Conservation (phyloP, 2,797 vertebrate species). For the Fundulus diaphanus region DNA sequence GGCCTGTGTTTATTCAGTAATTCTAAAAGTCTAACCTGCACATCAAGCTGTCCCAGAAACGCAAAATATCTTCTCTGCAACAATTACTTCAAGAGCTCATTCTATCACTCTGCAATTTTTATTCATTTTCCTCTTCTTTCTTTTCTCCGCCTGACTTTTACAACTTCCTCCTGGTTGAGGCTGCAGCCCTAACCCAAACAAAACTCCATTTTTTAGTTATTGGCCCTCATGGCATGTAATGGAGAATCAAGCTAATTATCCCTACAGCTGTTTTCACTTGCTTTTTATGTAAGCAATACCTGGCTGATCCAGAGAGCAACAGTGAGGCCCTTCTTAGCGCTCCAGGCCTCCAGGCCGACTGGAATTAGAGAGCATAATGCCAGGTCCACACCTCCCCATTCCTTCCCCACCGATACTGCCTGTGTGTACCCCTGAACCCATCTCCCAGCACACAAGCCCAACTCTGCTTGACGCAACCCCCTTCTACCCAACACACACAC, state of each 20-base stretch:
- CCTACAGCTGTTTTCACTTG: slow-evolving; percentile 94
- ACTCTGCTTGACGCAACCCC: slow-evolving; percentile 41
- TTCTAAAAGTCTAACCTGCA: slow-evolving; percentile 43
- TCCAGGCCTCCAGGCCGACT: slow-evolving; percentile 87
- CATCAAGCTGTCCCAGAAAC: slow-evolving; percentile 51
- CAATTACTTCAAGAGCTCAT: slow-evolving; percentile 75
- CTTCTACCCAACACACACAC: background rate
- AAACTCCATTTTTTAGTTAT: slow-evolving; percentile 90
- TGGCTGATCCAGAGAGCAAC: slow-evolving; percentile 92
- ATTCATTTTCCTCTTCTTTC: slow-evolving; percentile 44
- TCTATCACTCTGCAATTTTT: slow-evolving; percentile 58
- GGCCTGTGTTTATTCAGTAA: slow-evolving; percentile 30
- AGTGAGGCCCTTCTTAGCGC: slow-evolving; percentile 89
- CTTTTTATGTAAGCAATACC: slow-evolving; percentile 96
- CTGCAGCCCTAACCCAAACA: slow-evolving; percentile 89
- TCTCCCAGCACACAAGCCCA: slow-evolving; percentile 63
- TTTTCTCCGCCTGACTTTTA: slow-evolving; percentile 81
- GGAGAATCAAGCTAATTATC: slow-evolving; percentile 95
- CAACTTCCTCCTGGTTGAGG: slow-evolving; percentile 86
- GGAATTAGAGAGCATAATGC: slow-evolving; percentile 90
- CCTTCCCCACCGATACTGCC: slow-evolving; percentile 68
- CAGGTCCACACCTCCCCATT: slow-evolving; percentile 81
- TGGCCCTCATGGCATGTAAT: slow-evolving; percentile 90
- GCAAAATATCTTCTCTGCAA: slow-evolving; percentile 71
- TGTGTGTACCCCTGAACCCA: slow-evolving; percentile 72